Conservation (phyloP, 2,888 invertebrate species). For the Brachylomia viminalis region DNA sequence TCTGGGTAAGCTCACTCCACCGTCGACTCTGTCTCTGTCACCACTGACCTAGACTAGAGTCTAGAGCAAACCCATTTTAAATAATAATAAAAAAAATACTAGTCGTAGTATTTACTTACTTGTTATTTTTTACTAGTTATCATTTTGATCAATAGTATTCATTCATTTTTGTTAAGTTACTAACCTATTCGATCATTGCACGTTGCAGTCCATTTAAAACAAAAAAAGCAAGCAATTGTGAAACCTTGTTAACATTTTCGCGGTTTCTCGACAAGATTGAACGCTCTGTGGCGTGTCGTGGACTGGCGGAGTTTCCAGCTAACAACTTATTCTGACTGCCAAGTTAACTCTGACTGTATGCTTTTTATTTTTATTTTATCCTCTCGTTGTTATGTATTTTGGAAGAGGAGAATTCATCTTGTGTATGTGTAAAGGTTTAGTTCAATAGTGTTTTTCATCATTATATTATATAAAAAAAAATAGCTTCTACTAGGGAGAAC, state of each 20-base stretch:
- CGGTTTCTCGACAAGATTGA: slow-evolving; percentile 42
- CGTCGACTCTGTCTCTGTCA: too few species aligned
- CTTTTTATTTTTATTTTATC: slow-evolving; percentile 22
- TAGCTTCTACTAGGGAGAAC: too few species aligned
- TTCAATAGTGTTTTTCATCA: too few species aligned
- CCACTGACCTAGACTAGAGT: too few species aligned
- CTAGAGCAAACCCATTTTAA: too few species aligned
- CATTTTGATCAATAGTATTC: too few species aligned
- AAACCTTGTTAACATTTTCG: slow-evolving; percentile 47
- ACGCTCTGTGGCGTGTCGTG: slow-evolving; percentile 37
- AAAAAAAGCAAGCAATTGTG: background rate
- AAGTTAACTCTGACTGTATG: slow-evolving; percentile 29
- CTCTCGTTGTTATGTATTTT: background rate
- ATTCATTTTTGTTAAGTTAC: too few species aligned
- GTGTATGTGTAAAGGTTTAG: background rate
- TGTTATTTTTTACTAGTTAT: too few species aligned
- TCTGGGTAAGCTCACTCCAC: too few species aligned
- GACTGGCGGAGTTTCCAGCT: slow-evolving; percentile 34
- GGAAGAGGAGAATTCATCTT: background rate
- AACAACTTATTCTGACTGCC: slow-evolving; percentile 50
- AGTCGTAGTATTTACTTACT: too few species aligned
- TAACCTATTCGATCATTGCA: background rate
- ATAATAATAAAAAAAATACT: too few species aligned
- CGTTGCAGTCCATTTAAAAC: background rate
- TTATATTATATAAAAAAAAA: too few species aligned